Base-by-base conservation (phyloP, 1,140 invertebrate species). In the Nephotettix cincticeps region DNA sequence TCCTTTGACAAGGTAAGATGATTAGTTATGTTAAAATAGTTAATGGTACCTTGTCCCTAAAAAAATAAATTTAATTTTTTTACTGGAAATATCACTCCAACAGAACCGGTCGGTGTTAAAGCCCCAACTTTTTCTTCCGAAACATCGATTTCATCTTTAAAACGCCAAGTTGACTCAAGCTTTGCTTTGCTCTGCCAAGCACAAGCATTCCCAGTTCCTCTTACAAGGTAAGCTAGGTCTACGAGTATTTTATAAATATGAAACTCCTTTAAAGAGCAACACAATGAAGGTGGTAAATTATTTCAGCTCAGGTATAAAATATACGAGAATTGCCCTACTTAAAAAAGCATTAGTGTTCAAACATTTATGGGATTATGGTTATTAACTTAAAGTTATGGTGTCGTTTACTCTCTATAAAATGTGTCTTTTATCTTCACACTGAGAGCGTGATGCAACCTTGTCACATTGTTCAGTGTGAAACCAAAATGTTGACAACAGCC, bases 131-230 rank as follows among this genome's bases (percentile, higher is more conserved):
- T 89, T 78, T 85, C 86, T 29, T 79, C 78, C 45, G 78, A 83
- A 69, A 75, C 79, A 47, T 81, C 82, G 70, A 77, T 77, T 63
- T 75, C 78, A 71, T 85, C 85, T 76, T 85, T 88, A 76, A 80
- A 84, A 76, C 84, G 85, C 76, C 79, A 80, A 36, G 75, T 58
- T 61, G 71, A 73, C 54, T 58, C 82, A 82, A 77, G 85, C 82
- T 85, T 87, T 75, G 85, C 84, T 74, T 81, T 90, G 73, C 82
- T 88, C 32, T 91, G 88, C 84, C 86, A 87, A 54, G 88, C 87
- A 61, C 89, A 91, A 81, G 88, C 86, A 67, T 90, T 87, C 80
- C 90, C 90, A 67, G 84, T 86, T 73, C 89, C 90, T 73, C 79
- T 83, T 68, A 89, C 89, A 85, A 90, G 89, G 89, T 91, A 83